These are phyloP conservation scores for Enteromius fasciolatus DNA, from an alignment of 2,797 vertebrate species.

Conservation along the genomic window DNA sequence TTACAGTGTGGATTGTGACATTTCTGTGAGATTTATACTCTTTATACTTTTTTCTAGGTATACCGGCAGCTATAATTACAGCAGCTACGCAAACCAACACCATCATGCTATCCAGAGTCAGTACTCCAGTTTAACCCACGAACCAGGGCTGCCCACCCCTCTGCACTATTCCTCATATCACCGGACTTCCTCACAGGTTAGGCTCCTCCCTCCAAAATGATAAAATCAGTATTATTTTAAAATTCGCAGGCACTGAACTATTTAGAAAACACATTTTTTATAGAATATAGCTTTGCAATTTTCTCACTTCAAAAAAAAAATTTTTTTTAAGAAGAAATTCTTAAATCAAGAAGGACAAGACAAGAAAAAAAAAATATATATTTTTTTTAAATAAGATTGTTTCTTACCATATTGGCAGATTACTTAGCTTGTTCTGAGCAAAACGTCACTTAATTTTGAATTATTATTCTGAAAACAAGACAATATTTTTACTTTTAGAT, in stretches of 20 bases:
- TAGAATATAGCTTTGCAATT: not conserved
- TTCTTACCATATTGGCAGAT: no score
- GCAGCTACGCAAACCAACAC: slow-evolving; percentile 94
- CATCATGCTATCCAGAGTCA: slow-evolving; percentile 94
- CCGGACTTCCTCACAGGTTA: slow-evolving; percentile 93
- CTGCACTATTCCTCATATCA: slow-evolving; percentile 97
- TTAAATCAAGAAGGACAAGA: no score
- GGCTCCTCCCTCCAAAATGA: slow-evolving; percentile 50
- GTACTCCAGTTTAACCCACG: slow-evolving; percentile 91
- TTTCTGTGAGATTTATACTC: not conserved
- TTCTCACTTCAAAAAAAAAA: not conserved
- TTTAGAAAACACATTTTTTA: not conserved
- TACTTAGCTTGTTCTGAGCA: no score
- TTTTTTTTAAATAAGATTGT: no score
- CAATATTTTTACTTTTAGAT: not conserved
- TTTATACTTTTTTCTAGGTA: slow-evolving; percentile 76
- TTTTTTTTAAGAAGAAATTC: no score
- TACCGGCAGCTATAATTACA: slow-evolving; percentile 96
- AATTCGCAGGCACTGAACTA: not conserved
- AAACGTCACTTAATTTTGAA: no score
- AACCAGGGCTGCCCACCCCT: slow-evolving; percentile 87
- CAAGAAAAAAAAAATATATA: no score
- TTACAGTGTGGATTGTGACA: slow-evolving; percentile 2
- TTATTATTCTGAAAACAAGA: no score
- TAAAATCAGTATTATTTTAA: not conserved